Conservation (phyloP, 2,888 invertebrate genomes). For the Lasioglossum zephyrum region DNA sequence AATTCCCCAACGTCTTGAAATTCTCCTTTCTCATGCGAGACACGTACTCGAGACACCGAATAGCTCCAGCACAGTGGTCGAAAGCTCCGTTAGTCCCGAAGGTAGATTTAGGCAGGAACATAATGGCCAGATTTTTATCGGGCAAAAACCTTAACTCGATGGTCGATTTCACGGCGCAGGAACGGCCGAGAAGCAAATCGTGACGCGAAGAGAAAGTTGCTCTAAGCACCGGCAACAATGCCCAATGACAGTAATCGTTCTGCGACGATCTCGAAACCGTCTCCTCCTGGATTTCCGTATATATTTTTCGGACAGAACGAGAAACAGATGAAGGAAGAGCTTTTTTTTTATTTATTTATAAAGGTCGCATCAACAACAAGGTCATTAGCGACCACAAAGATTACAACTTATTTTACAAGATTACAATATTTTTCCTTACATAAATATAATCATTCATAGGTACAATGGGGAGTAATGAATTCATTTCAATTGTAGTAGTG, state of each 20-base stretch:
- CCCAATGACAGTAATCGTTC: conserved; percentile 41
- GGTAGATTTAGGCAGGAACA: neutral
- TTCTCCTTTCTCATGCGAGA: neutral
- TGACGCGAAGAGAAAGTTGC: conserved; percentile 54
- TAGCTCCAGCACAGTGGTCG: neutral
- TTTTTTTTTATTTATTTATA: no score
- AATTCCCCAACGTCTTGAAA: neutral
- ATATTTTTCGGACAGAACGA: neutral
- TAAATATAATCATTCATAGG: no score
- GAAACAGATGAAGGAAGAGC: no score
- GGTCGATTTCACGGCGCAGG: conserved; percentile 27
- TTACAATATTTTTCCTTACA: no score
- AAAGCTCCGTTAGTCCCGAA: neutral
- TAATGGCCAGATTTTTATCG: neutral
- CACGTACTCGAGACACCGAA: neutral
- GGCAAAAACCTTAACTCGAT: conserved; percentile 17
- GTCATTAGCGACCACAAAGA: no score
- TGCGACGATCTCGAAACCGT: conserved; percentile 43
- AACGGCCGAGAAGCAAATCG: conserved; percentile 30
- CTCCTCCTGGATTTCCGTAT: neutral
- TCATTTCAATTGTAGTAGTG: no score
- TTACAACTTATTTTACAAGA: no score
- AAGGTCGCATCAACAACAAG: no score
- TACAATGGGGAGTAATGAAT: no score
- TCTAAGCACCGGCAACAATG: conserved; percentile 12